A percentile compares a stretch with the other conserved stretches of the same genome.
These are phyloP conservation scores for Dryocosmus kuriphilus DNA, from an alignment of 2,888 invertebrate genomes.

Conservation along the genomic window DNA sequence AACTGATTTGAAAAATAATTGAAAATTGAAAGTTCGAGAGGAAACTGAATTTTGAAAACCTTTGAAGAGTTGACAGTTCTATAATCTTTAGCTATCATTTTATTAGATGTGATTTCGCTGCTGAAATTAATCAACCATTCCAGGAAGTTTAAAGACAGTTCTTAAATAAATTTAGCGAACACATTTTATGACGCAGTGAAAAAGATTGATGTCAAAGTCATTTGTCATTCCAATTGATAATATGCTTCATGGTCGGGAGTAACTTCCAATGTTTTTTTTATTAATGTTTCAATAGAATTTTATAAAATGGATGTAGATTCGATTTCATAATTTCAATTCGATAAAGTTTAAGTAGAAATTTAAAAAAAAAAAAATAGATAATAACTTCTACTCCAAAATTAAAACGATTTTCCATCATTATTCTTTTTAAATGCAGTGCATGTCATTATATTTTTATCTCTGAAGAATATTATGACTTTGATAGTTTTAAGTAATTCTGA, in stretches of 20 bases:
- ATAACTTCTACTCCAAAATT: not conserved
- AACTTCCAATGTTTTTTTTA: slow-evolving; percentile 17
- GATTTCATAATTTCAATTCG: not conserved
- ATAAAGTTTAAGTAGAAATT: not conserved
- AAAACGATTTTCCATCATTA: too few species aligned
- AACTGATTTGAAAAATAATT: too few species aligned
- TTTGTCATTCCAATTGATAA: slow-evolving; percentile 32
- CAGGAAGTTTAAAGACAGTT: not conserved
- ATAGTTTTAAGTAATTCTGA: not conserved
- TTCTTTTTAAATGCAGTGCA: not conserved
- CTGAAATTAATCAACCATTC: not conserved
- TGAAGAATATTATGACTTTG: not conserved
- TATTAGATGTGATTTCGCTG: not conserved
- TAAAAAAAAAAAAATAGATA: not conserved
- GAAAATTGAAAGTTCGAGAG: too few species aligned
- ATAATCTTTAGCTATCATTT: not conserved
- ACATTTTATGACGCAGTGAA: slow-evolving; percentile 14
- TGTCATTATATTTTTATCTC: not conserved
- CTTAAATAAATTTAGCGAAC: slow-evolving; percentile 13
- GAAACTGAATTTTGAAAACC: too few species aligned
- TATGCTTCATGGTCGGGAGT: not conserved
- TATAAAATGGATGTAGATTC: not conserved
- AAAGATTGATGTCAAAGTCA: slow-evolving; percentile 34
- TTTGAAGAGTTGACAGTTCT: too few species aligned
- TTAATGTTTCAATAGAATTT: not conserved